These are phyloP conservation scores for Spondyliosoma cantharus DNA, from an alignment of 2,797 vertebrate species.

Conservation along the genomic window DNA sequence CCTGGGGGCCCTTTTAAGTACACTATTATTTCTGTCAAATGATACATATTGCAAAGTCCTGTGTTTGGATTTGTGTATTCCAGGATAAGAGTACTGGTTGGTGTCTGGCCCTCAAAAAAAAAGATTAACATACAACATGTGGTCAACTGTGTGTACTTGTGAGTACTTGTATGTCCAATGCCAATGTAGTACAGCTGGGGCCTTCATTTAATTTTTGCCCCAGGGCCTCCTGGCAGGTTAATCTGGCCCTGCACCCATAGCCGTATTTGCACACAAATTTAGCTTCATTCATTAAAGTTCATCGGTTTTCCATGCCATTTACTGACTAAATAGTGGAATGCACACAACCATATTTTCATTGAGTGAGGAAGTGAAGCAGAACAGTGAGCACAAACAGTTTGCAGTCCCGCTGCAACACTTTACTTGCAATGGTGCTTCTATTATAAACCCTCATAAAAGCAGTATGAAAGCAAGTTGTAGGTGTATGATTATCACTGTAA, in stretches of 20 bases:
- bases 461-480: neutral
- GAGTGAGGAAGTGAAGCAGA: slow-evolving; percentile 32
- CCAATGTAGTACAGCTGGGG: neutral
- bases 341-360: slow-evolving; percentile 15
- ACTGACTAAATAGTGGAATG: slow-evolving; percentile 42
- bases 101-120: neutral
- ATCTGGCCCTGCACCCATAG: neutral
- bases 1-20: neutral
- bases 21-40: neutral
- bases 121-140: neutral
- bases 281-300: slow-evolving; percentile 12
- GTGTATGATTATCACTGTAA: slow-evolving; percentile 5
- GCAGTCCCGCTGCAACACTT: slow-evolving; percentile 1
- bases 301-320: slow-evolving; percentile 45
- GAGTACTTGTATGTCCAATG: neutral
- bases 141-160: neutral
- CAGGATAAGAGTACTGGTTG: neutral
- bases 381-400: slow-evolving; percentile 13
- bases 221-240: neutral
- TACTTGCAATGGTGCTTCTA: neutral
- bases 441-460: neutral
- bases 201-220: slow-evolving; percentile 1
- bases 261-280: slow-evolving; percentile 26
- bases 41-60: neutral
- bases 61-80: neutral